Percentiles rank a stretch among this genome's conserved stretches.
Conservation (phyloP, 2,888 invertebrate species). For the Plebejus argus region DNA sequence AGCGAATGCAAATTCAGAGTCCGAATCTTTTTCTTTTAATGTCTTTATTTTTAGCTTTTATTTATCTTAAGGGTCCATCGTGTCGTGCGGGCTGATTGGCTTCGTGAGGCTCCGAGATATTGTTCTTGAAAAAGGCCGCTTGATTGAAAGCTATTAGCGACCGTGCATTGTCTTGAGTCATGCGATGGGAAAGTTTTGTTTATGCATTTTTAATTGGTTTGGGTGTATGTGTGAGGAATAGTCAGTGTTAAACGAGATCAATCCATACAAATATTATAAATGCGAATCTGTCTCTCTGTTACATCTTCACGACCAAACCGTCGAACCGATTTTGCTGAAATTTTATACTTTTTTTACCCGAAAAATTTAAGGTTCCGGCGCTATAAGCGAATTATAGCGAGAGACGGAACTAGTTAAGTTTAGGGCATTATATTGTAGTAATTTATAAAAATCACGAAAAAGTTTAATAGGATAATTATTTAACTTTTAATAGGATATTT, state of each 20-base stretch:
- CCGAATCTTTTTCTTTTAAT: conserved; percentile 46
- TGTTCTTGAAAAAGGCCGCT: conserved; percentile 65
- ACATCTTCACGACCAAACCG: no score
- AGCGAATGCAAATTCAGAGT: conserved; percentile 60
- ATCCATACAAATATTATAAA: no score
- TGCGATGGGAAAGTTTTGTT: conserved; percentile 43
- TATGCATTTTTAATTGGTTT: conserved; percentile 33
- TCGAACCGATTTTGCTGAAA: no score
- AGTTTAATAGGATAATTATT: no score
- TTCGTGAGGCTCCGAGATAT: conserved; percentile 69
- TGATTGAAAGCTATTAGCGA: conserved; percentile 64
- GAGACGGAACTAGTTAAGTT: no score
- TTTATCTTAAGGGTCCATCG: conserved; percentile 46
- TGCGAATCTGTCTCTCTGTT: no score
- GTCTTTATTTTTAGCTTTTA: conserved; percentile 40
- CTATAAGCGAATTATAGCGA: no score
- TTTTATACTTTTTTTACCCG: no score
- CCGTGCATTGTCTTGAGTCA: conserved; percentile 45
- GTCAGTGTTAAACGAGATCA: background rate
- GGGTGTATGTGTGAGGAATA: background rate
- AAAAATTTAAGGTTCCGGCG: no score
- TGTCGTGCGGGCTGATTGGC: conserved; percentile 59
- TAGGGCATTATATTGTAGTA: no score
- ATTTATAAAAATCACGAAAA: no score
- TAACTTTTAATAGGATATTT: no score